These are phyloP conservation scores for Leucosticte australis DNA, from an alignment of 2,113 vertebrate species.

Conservation along the genomic window DNA sequence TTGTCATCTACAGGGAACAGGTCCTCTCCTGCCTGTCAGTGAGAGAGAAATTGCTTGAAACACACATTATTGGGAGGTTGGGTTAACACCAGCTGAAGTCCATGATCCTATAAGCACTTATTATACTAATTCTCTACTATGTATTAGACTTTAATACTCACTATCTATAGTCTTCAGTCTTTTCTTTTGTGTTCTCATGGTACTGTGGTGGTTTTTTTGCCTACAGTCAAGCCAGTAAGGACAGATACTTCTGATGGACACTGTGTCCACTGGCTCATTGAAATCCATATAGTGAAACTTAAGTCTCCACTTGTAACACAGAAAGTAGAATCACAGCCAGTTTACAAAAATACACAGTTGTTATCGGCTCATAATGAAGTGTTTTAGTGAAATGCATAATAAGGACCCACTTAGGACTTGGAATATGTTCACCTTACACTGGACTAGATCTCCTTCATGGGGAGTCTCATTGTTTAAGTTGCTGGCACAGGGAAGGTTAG, in stretches of 20 bases:
- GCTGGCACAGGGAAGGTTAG: not conserved
- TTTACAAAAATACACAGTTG: not conserved
- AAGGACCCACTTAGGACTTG: not conserved
- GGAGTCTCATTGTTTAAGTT: not conserved
- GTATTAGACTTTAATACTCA: not conserved
- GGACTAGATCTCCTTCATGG: not conserved
- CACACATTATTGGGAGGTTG: not conserved
- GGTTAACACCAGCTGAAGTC: not conserved
- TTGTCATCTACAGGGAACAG: conserved; percentile 80
- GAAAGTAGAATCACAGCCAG: not conserved
- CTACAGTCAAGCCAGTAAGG: not conserved
- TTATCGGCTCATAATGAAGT: not conserved
- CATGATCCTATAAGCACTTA: not conserved
- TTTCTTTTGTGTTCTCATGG: not conserved
- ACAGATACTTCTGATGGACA: not conserved
- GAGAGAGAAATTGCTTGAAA: not conserved
- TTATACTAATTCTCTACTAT: not conserved
- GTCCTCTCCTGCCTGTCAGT: conserved; percentile 75
- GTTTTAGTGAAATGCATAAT: not conserved
- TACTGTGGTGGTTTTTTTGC: not conserved
- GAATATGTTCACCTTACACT: not conserved
- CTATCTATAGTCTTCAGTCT: not conserved
- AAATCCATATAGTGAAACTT: not conserved
- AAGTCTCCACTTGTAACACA: not conserved
- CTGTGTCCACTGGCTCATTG: not conserved